Evolutionary conservation across 2,113 vertebrate species (phyloP).

Genomic region (Donacobius atricapilla): DNA sequence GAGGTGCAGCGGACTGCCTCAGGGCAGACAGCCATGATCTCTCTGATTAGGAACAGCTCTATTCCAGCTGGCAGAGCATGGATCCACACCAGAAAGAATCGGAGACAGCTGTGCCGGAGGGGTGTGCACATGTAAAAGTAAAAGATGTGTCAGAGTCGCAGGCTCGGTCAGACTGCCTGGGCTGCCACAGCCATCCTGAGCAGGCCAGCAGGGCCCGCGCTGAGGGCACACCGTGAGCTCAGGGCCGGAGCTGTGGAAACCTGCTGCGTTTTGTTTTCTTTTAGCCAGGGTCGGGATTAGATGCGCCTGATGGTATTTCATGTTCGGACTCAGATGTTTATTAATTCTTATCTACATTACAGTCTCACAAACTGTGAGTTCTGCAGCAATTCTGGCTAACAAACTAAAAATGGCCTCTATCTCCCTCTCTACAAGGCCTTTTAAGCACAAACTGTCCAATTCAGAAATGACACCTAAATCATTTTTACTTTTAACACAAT

Average conservation of each 20-base stretch:
- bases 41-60: not conserved
- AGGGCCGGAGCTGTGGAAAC: not conserved
- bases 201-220: not conserved
- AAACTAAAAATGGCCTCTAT: not conserved
- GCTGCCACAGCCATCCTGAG: too few species aligned
- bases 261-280: not conserved
- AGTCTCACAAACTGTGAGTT: not conserved
- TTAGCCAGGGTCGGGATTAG: not conserved
- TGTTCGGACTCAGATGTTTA: not conserved
- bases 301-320: not conserved
- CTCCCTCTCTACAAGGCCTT: not conserved
- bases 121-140: not conserved
- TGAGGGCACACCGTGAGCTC: not conserved
- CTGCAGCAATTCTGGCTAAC: not conserved
- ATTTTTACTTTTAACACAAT: too few species aligned
- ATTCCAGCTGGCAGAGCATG: not conserved
- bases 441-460: too few species aligned
- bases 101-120: not conserved
- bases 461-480: not conserved
- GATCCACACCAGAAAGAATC: not conserved
- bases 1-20: not conserved
- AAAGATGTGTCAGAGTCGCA: not conserved
- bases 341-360: not conserved
- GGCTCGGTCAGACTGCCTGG: not conserved
- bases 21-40: not conserved